A percentile compares a stretch with the other conserved stretches of the same genome.
phyloP scores from a whole-genome alignment of 2,113 vertebrate genomes.

The Oryzias melastigma region DNA sequence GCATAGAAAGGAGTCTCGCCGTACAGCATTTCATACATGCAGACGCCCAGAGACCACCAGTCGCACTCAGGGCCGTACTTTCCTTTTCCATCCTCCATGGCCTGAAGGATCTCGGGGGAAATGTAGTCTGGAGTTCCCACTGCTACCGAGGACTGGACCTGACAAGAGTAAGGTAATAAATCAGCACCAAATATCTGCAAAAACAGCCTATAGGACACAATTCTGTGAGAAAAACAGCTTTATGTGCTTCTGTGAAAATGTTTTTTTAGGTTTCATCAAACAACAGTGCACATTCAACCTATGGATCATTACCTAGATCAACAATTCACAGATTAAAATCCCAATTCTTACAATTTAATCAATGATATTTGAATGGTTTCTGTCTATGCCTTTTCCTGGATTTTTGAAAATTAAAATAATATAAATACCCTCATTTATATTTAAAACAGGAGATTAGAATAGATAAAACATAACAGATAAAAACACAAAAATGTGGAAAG shows the following conservation, averaged over 20 bases:
- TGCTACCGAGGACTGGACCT: constrained; percentile 98
- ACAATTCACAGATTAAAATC: no score
- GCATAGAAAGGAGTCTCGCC: constrained; percentile 99
- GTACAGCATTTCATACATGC: constrained; percentile 99
- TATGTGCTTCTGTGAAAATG: no score
- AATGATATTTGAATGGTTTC: no score
- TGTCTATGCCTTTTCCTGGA: no score
- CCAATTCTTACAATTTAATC: no score
- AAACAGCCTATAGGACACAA: background rate
- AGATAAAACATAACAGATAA: background rate
- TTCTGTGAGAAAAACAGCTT: no score
- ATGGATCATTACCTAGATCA: no score
- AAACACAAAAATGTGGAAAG: background rate
- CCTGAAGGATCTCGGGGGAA: constrained; percentile 97
- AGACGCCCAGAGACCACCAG: constrained; percentile 99
- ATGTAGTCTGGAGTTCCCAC: constrained; percentile 99
- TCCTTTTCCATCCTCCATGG: constrained; percentile 99
- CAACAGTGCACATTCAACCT: no score
- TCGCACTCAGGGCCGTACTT: constrained; percentile 98
- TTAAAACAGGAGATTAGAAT: background rate
- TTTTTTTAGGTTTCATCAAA: no score
- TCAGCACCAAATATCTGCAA: background rate
- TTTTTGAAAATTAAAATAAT: no score
- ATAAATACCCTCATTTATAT: no score
- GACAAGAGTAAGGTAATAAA: constrained; percentile 4